phyloP scores from a whole-genome alignment of 2,888 invertebrate genomes.

The Conus canariensis region DNA sequence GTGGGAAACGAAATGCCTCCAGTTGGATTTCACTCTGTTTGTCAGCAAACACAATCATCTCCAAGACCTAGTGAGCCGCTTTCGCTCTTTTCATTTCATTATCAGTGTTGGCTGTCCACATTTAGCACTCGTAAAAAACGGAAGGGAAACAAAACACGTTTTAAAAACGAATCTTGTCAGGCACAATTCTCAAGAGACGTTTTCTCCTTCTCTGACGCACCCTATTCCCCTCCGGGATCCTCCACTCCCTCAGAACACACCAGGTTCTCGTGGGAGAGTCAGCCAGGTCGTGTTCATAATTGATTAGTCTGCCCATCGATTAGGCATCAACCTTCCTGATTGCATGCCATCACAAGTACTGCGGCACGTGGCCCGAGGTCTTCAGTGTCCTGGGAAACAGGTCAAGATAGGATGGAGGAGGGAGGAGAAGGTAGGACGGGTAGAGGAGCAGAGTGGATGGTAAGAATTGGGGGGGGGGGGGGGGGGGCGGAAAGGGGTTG shows the following conservation, averaged over 20 bases:
- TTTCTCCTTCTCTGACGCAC: not conserved
- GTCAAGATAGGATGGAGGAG: not conserved
- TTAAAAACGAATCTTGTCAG: not conserved
- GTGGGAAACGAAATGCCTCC: slow-evolving; percentile 1
- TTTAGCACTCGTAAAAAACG: not conserved
- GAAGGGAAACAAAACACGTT: not conserved
- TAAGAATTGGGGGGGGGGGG: not conserved
- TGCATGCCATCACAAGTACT: slow-evolving; percentile 39
- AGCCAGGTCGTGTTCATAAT: slow-evolving; percentile 18
- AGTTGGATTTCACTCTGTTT: not conserved
- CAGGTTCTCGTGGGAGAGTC: slow-evolving; percentile 32
- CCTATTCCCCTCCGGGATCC: not conserved
- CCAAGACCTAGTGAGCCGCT: not conserved
- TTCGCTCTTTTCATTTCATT: not conserved
- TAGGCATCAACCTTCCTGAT: slow-evolving; percentile 36
- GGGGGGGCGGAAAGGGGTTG: not conserved
- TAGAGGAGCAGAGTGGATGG: not conserved
- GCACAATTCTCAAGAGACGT: not conserved
- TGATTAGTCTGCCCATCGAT: slow-evolving; percentile 38
- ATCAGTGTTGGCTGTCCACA: not conserved
- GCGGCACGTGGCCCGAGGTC: slow-evolving; percentile 26
- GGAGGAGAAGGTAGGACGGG: not conserved
- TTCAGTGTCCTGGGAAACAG: slow-evolving; percentile 33
- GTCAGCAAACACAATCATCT: not conserved
- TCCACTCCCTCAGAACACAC: not conserved